Evolutionary conservation across 2,113 vertebrate genomes (phyloP), one percentile per base, ranked within the genome.

Genomic region (Cacatua alba): DNA sequence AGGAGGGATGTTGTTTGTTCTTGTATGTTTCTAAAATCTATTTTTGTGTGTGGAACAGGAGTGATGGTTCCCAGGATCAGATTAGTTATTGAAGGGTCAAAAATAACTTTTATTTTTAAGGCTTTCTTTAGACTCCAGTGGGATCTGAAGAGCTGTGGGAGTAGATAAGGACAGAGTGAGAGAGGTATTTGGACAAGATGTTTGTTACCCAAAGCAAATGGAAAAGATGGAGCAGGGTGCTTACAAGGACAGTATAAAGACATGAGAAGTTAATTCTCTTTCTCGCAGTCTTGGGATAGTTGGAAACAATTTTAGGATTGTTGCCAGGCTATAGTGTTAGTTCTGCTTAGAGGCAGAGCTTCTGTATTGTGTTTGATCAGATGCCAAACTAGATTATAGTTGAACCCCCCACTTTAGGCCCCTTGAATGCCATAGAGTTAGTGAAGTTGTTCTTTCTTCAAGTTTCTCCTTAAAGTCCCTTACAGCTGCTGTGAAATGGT

Each of bases 31-130:
- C 64, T 90, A 68, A 48, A 92, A 71, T 95, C 85, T 95, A 15
- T 96, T 96, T 96, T 92, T 79, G 78, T 80, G 85, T 55, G 75
- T 55, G 91, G 87, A 86, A 35, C 72, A 81, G 92, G 52, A 95
- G 55, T 90, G 88, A 95, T 93, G 82, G 87, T 96, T 97, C 95
- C 95, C 92, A 95, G 90, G 95, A 93, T 95, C 93, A 94, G 79
- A 96, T 90, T 96, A 94, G 90, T 79, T 95, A 74, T 46, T 88
- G 79, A 88, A 82, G 21, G 88, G n/a, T 95, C 92, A 90, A 96
- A 96, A 96, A 96, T 96, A 96, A 86, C 93, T 89, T 92, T 68
- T 96, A 57, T 95, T 94, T 97, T 95, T 81, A 92, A 95, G 83
- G 52, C 88, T 95, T 91, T 95, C 88, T 94, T 95, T 90, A 94